Base-by-base conservation (phyloP, 2,113 vertebrate species). In the Ageneiosus marmoratus region DNA sequence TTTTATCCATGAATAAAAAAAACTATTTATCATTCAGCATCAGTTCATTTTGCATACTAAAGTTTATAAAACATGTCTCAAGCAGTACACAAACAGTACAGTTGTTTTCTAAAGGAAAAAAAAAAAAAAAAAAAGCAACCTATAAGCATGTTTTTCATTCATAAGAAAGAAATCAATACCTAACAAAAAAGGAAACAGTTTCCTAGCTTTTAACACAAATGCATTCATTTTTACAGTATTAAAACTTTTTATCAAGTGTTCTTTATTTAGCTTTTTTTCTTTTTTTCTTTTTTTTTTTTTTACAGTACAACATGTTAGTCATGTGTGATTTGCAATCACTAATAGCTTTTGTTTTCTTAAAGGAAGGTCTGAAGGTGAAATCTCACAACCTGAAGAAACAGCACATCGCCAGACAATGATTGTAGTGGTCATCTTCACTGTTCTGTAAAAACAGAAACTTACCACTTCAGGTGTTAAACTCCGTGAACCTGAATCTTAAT, bases 401-500 rank as follows among this genome's bases (percentile, higher is more conserved):
- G 73, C 62, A 78, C 85, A 84, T 81, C 65, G 44, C 34, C 58
- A 82, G 63, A 83, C 18, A 75, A 62, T 78, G 76, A 82, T 83
- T 48, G 60, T 80, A 77, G 55, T 75, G 48, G 80, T 86, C 73
- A 81, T 79, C 63, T 82, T 81, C 73, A 60, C 13, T 51, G 60
- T 37, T 70, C 79, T 46, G 81, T 88, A 72, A 88, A n/a, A 81
- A 81, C 88, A 76, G 73, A 76, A 76, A 78, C 86, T 55, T 84
- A 85, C 60, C 48, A 77, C 73, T 53, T 63, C 55, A 86, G 56
- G 77, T 79, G 79, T 77, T 85, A 65, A 85, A 87, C 77, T 80
- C 77, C 77, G 55, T 83, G 65, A 79, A 88, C 77, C 60, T 89
- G 84, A 89, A 90, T 88, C 56, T 85, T 83, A 27, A 88, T 18